A percentile compares a stretch with the other conserved stretches of the same genome.
Evolutionary conservation across 2,797 vertebrate species (phyloP).

Genomic region (Pogoniulus pusillus): DNA sequence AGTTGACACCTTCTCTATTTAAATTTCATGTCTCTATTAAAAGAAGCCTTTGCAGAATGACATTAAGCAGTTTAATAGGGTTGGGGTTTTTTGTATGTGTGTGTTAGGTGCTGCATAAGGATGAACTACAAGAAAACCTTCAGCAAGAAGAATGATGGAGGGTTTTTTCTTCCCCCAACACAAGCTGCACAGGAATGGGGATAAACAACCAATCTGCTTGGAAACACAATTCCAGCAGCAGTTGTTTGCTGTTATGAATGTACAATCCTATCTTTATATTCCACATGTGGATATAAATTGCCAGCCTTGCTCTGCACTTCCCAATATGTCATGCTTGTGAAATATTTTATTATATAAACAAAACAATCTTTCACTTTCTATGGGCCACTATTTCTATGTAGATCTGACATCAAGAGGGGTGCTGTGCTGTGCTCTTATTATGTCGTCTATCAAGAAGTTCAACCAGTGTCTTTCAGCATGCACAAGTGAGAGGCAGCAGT

Average conservation of each 20-base stretch:
- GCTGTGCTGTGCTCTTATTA: background rate
- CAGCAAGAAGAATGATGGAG: background rate
- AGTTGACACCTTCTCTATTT: background rate
- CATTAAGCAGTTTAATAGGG: background rate
- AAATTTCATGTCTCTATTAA: background rate
- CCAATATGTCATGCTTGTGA: conserved; percentile 43
- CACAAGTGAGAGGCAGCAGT: background rate
- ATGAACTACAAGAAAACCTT: background rate
- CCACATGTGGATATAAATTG: conserved; percentile 57
- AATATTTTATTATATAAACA: conserved; percentile 68
- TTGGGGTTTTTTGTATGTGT: background rate
- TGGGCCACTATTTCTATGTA: conserved; percentile 29
- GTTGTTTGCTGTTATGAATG: conserved; percentile 13
- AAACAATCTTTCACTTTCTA: conserved; percentile 53
- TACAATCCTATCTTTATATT: conserved; percentile 61
- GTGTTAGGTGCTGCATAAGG: background rate
- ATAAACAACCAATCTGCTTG: conserved; percentile 15
- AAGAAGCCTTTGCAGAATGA: background rate
- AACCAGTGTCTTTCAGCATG: background rate
- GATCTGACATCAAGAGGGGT: conserved; percentile 21
- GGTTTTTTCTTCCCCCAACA: background rate
- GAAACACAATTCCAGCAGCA: conserved; percentile 25
- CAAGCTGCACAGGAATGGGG: background rate
- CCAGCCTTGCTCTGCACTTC: conserved; percentile 33
- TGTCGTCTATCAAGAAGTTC: background rate